phyloP scores from a whole-genome alignment of 2,113 vertebrate genomes.

The Lamprologus ornatipinnis region DNA sequence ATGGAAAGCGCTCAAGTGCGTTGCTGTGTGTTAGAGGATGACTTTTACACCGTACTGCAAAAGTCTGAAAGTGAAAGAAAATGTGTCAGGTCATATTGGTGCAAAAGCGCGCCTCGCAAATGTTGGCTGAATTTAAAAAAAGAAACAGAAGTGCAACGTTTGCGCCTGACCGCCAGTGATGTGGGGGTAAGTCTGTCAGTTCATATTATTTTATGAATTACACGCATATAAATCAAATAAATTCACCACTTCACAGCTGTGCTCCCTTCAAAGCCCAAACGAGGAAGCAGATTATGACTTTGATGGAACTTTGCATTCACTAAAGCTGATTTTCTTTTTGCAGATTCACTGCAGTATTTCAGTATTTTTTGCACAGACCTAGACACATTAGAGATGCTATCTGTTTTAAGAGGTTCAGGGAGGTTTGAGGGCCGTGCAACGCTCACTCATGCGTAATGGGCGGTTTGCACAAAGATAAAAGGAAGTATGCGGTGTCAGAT shows the following conservation, averaged over 20 bases:
- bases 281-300: conserved; percentile 16
- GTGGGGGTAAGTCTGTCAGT: conserved; percentile 40
- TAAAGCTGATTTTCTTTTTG: neutral
- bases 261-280: conserved; percentile 3
- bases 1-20: neutral
- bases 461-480: conserved; percentile 35
- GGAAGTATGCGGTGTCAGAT: conserved; percentile 52
- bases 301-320: neutral
- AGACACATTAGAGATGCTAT: neutral
- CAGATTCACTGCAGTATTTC: neutral
- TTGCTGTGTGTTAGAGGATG: neutral
- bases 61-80: conserved; percentile 18
- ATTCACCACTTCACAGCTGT: neutral
- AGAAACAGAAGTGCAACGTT: conserved; percentile 5
- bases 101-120: neutral
- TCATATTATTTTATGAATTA: neutral
- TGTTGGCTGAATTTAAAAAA: neutral
- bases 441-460: conserved; percentile 44
- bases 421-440: neutral
- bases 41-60: neutral
- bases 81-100: neutral
- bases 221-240: neutral
- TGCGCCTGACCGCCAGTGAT: neutral
- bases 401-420: neutral
- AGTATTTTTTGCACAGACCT: neutral